Conservation (phyloP, 2,797 vertebrate genomes). For the Notamacropus eugenii region DNA sequence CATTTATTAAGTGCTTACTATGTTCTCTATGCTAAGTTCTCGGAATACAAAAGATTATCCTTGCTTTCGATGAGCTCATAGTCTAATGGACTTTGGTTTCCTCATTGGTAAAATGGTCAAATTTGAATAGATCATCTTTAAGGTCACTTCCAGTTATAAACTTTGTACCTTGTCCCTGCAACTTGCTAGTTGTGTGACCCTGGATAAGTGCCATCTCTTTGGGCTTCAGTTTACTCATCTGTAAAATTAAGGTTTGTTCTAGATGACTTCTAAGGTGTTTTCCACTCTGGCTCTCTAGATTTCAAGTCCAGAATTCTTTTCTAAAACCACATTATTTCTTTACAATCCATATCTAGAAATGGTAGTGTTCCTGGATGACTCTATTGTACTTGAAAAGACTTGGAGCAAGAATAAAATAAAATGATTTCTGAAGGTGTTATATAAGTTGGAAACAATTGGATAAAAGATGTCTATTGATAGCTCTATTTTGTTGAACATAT, state of each 20-base stretch:
- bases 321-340: background rate
- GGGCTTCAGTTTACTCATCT: background rate
- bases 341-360: background rate
- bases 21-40: background rate
- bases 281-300: background rate
- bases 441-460: background rate
- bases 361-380: background rate
- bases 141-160: background rate
- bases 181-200: background rate
- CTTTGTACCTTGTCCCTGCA: background rate
- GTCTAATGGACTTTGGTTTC: background rate
- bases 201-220: background rate
- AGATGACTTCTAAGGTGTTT: background rate
- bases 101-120: background rate
- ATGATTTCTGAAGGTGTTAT: background rate
- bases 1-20: background rate
- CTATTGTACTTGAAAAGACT: background rate
- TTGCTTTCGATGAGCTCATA: background rate
- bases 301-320: background rate
- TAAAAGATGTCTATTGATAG: background rate
- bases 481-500: background rate
- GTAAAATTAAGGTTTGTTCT: background rate
- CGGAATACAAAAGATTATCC: background rate
- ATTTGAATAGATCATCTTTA: background rate
- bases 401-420: background rate